A percentile compares a stretch with the other conserved stretches of the same genome.
These are phyloP conservation scores for Eumacrocentrus americanus DNA, from an alignment of 2,888 invertebrate genomes.

Conservation along the genomic window DNA sequence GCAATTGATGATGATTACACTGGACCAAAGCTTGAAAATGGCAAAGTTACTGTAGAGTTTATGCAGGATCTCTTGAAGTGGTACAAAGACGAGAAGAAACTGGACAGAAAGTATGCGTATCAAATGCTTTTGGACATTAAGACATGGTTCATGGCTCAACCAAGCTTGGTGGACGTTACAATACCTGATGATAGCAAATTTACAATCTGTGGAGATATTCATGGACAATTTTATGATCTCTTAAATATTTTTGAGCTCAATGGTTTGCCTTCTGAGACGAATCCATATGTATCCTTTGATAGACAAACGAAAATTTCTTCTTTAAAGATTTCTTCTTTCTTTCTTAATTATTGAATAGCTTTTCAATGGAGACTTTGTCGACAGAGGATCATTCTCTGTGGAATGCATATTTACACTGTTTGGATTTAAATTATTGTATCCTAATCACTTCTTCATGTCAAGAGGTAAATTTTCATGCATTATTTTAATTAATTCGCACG, in stretches of 20 bases:
- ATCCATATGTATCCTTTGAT: slow-evolving; percentile 82
- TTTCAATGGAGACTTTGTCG: slow-evolving; percentile 99
- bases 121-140: slow-evolving; percentile 95
- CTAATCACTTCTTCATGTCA: slow-evolving; percentile 96
- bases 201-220: slow-evolving; percentile 98
- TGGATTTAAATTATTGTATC: slow-evolving; percentile 94
- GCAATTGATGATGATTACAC: slow-evolving; percentile 94
- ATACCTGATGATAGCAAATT: slow-evolving; percentile 89
- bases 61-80: slow-evolving; percentile 87
- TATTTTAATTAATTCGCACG: slow-evolving; percentile 2
- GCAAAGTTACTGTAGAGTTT: slow-evolving; percentile 87
- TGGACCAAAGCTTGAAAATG: slow-evolving; percentile 88
- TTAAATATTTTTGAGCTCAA: slow-evolving; percentile 97
- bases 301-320: not conserved
- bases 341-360: slow-evolving; percentile 63
- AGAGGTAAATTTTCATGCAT: slow-evolving; percentile 73
- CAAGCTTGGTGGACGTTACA: slow-evolving; percentile 87
- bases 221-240: slow-evolving; percentile 98
- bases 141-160: slow-evolving; percentile 80
- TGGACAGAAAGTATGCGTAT: slow-evolving; percentile 97
- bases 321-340: not conserved
- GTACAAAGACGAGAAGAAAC: slow-evolving; percentile 88
- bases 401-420: slow-evolving; percentile 98
- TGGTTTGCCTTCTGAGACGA: slow-evolving; percentile 91
- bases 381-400: slow-evolving; percentile 98